Evolutionary conservation across 2,113 vertebrate genomes (phyloP), one percentile per base, ranked within the genome.

Genomic region (Gymnogyps californianus): DNA sequence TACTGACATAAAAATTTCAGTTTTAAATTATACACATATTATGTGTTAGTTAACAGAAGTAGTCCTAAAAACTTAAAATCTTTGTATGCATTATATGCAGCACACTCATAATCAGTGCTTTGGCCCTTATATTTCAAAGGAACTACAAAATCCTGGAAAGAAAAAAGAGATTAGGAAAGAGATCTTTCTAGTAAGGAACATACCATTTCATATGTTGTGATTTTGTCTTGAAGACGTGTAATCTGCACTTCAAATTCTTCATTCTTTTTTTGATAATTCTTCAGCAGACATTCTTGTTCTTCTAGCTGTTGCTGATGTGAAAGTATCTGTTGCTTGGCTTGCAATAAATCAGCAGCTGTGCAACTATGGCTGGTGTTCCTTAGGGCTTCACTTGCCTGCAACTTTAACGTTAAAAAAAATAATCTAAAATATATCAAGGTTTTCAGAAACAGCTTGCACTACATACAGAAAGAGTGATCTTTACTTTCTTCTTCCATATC

Each of bases 381-480:
- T 87, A 99, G 96, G 6, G 98, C 98, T 98, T 99, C 99, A 13
- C 99, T 99, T 16, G 99, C 99, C 98, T 99, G 99, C 69, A 99
- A 98, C 99, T 99, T 96, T 51, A 95, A 96, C 64, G 79, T 17
- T 92, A 57, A 97, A 95, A 87, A 93, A 89, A 72, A 69, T 79
- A 83, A 38, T 14, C 28, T 61, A 51, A 79, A 64, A 78, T 65
- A 75, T 13, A 66, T 61, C 25, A 59, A 19, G 24, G 38, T 72
- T 75, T 95, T 83, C 67, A 94, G 59, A 82, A 91, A 38, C 20
- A n/a, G 16, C 7, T 78, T 91, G 38, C 1, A 10, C 29, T 70
- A 84, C 18, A 16, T 24, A 72, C 16, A 62, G 17, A 66, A 81
- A 87, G 16, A 80, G 18, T 9, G 20, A 51, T 75, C 31, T 58